Conservation (phyloP, 2,797 vertebrate genomes). For the Arrhamphus sclerolepis region DNA sequence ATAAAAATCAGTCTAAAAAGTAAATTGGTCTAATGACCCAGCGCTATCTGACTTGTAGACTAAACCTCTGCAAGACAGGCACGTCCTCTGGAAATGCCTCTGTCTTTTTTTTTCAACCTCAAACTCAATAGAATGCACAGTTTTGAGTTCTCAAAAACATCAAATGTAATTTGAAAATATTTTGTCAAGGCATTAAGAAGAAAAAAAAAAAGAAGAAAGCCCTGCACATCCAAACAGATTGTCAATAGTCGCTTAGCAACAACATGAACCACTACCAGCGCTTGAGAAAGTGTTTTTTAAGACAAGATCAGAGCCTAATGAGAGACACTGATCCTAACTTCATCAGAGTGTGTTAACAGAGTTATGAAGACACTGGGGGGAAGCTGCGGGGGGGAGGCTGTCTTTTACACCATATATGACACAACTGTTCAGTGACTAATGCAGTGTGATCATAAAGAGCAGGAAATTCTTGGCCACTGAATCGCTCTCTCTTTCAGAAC, state of each 20-base stretch:
- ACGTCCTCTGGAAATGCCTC: slow-evolving; percentile 24
- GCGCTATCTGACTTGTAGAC: slow-evolving; percentile 37
- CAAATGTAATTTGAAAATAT: slow-evolving; percentile 40
- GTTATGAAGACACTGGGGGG: slow-evolving; percentile 29
- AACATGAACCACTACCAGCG: slow-evolving; percentile 41
- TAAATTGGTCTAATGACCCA: slow-evolving; percentile 43
- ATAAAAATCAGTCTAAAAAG: slow-evolving; percentile 44
- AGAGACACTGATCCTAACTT: slow-evolving; percentile 48
- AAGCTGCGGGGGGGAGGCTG: too few relatives aligned
- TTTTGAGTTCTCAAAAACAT: slow-evolving; percentile 26
- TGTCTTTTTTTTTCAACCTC: slow-evolving; percentile 19
- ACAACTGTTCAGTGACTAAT: slow-evolving; percentile 54
- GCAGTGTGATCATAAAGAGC: slow-evolving; percentile 44
- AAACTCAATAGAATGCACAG: slow-evolving; percentile 24
- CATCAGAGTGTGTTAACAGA: slow-evolving; percentile 18
- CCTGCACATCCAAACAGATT: slow-evolving; percentile 32
- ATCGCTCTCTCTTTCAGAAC: slow-evolving; percentile 37
- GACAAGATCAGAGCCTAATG: slow-evolving; percentile 32
- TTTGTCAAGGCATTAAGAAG: slow-evolving; percentile 11
- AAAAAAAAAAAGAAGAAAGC: slow-evolving; percentile 22
- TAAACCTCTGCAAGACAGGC: slow-evolving; percentile 23
- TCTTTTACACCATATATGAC: slow-evolving; percentile 45
- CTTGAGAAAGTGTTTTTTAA: slow-evolving; percentile 19
- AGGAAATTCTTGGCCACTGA: slow-evolving; percentile 62
- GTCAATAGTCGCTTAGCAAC: slow-evolving; percentile 65